Percentiles rank a stretch among this genome's conserved stretches.
These are phyloP conservation scores for Eupithecia pulchellata DNA, from an alignment of 2,888 invertebrate species.

Conservation along the genomic window DNA sequence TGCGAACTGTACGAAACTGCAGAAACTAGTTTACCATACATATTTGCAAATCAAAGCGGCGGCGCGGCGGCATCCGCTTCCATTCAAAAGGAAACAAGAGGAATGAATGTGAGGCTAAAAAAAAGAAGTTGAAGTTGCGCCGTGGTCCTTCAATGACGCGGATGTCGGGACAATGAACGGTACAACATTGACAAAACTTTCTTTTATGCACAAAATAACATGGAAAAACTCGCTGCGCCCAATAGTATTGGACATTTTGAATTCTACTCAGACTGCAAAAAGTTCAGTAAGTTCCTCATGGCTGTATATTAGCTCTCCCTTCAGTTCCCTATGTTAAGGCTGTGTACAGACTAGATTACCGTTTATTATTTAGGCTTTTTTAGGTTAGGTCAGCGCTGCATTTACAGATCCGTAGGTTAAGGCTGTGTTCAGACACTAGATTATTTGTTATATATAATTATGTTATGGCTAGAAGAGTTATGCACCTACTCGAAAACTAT, in stretches of 20 bases:
- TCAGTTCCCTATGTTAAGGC: background rate
- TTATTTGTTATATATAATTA: no score
- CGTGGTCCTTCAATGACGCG: background rate
- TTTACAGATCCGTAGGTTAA: no score
- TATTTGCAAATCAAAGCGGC: constrained; percentile 5
- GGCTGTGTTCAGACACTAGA: no score
- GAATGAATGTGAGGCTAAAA: background rate
- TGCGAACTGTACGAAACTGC: no score
- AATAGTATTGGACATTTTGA: no score
- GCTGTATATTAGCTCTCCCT: background rate
- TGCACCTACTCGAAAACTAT: no score
- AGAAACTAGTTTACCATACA: background rate
- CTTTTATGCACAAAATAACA: background rate
- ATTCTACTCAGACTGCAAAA: background rate
- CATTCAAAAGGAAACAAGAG: background rate
- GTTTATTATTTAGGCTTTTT: background rate
- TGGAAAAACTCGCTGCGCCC: no score
- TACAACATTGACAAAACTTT: background rate
- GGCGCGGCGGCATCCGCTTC: background rate
- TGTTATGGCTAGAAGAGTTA: no score
- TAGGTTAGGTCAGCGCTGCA: no score
- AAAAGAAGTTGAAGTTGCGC: background rate
- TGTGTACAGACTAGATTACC: background rate
- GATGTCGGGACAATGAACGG: background rate
- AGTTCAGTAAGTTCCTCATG: background rate